phyloP scores from a whole-genome alignment of 2,113 vertebrate species.

The Phaetusa simplex region DNA sequence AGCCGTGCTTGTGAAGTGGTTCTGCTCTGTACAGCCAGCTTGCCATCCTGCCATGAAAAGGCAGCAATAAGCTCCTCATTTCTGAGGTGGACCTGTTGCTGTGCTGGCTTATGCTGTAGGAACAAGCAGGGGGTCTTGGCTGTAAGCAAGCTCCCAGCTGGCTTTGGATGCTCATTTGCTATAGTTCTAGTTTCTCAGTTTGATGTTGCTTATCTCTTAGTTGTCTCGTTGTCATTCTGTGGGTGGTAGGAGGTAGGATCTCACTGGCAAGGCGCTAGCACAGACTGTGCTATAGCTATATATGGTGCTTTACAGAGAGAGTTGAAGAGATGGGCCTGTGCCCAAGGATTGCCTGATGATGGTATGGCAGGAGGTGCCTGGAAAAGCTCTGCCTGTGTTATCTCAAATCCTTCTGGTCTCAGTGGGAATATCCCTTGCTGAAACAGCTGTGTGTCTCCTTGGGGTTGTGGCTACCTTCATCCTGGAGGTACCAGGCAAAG shows the following conservation, averaged over 20 bases:
- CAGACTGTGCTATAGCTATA: neutral
- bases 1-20: rapidly evolving
- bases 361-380: neutral
- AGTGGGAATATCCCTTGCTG: neutral
- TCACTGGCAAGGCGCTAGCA: neutral
- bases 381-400: neutral
- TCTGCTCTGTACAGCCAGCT: neutral
- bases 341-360: neutral
- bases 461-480: neutral
- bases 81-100: neutral
- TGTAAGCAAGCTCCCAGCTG: neutral
- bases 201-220: neutral
- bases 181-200: neutral
- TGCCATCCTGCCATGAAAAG: neutral
- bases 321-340: neutral
- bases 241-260: neutral
- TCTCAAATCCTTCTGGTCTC: neutral
- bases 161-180: constrained; percentile 21
- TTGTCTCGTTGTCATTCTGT: constrained; percentile 3
- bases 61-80: neutral
- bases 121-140: neutral
- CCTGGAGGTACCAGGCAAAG: neutral
- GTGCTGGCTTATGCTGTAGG: neutral
- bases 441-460: neutral
- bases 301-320: neutral